Evolutionary conservation across 2,113 vertebrate species (phyloP), one percentile per base, ranked within the genome.

Genomic region (Corythaeola cristata): DNA sequence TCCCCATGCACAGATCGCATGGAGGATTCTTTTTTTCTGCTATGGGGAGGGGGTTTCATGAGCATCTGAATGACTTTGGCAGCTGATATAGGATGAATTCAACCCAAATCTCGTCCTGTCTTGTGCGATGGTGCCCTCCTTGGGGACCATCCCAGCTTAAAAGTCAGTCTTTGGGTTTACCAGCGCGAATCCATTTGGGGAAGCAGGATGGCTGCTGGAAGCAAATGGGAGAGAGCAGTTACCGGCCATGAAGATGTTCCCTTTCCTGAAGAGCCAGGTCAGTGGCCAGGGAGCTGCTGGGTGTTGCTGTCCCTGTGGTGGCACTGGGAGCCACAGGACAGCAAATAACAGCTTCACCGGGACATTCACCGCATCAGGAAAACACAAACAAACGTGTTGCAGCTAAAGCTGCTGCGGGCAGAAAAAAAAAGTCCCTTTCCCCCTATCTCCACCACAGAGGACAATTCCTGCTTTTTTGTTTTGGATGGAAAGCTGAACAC

Each of bases 171-270:
- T 32, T 8, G 74, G 47, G 10, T 62, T 82, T 35, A 4, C 10
- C 1, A 6, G 20, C 8, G 3, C 0, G 1, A 30, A 24, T n/a
- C 22, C 3, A 0, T 12, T 7, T 56, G n/a, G 23, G 28, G 21
- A 60, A 41, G 20, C 28, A 60, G 32, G 39, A 28, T 9, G 17
- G 13, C 56, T 23, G 66, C 49, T 76, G 77, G 58, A 35, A 58
- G 41, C 8, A 74, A 52, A n/a, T 2, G 11, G 72, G 56, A 44
- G 62, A 24, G n/a, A 33, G n/a, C 16, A 3, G 28, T 45, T 8
- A 9, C 2, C 2, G 19, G 35, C 26, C 37, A 8, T 3, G 53
- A 6, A 60, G 71, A 5, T 41, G 8, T 33, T 41, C 18, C 56
- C 24, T 33, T 49, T 18, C 27, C 15, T 16, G 18, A 53, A 87